Evolutionary conservation across 2,113 vertebrate genomes (phyloP).

Genomic region (Alligator sinensis): DNA sequence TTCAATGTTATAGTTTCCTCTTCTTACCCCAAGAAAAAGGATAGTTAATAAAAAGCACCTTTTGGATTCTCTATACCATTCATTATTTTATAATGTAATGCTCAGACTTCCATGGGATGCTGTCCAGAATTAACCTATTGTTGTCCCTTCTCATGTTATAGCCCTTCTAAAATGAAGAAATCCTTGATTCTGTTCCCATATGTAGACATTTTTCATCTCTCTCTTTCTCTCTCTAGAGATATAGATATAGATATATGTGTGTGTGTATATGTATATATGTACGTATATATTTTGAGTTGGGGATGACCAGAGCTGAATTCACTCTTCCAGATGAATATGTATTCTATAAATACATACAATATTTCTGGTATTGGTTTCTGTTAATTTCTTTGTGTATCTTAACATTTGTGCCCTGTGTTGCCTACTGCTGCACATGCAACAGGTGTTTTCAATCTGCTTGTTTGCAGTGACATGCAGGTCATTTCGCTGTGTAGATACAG

Average conservation of each 20-base stretch:
- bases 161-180: not conserved
- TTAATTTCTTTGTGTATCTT: not conserved
- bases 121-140: not conserved
- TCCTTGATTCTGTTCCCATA: not conserved
- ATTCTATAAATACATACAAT: constrained; percentile 12
- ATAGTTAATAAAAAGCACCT: not conserved
- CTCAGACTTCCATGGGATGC: not conserved
- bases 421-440: not conserved
- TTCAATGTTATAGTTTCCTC: not conserved
- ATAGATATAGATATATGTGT: too few relatives aligned
- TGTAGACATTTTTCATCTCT: not conserved
- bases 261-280: too few relatives aligned
- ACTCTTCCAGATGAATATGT: not conserved
- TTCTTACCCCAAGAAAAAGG: not conserved
- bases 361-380: constrained; percentile 1
- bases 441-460: not conserved
- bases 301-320: not conserved
- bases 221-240: not conserved
- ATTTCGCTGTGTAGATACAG: constrained; percentile 11
- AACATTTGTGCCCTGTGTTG: constrained; percentile 3
- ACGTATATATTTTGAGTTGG: not conserved
- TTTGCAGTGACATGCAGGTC: constrained; percentile 30
- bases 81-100: not conserved
- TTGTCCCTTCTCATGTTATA: not conserved
- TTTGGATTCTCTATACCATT: not conserved